phyloP scores from a whole-genome alignment of 2,113 vertebrate species.

The Heteronetta atricapilla region DNA sequence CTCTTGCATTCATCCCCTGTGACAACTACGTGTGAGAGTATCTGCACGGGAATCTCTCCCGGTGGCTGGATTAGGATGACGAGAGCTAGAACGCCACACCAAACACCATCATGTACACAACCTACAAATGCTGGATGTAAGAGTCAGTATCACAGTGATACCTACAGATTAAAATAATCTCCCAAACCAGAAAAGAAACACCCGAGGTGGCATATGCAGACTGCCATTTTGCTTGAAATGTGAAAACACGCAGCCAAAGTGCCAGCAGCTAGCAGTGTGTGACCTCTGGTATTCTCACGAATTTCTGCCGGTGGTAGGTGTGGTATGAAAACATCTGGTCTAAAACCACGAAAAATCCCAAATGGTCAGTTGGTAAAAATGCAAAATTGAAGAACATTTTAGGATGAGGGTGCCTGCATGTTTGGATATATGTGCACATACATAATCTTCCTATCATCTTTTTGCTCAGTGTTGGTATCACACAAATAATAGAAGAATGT shows the following conservation, averaged over 20 bases:
- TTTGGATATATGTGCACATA: not conserved
- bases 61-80: accelerated
- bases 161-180: not conserved
- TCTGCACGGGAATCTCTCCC: not conserved
- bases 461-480: not conserved
- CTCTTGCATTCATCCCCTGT: not conserved
- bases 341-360: not conserved
- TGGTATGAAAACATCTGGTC: not conserved
- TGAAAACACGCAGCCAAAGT: not conserved
- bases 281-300: not conserved
- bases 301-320: not conserved
- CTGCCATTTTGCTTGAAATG: not conserved
- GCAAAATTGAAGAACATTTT: not conserved
- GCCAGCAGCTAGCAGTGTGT: not conserved
- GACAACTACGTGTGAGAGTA: not conserved
- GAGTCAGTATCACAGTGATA: not conserved
- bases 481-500: not conserved
- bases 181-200: not conserved
- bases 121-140: not conserved
- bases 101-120: not conserved
- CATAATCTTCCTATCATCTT: not conserved
- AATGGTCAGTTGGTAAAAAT: not conserved
- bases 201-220: accelerated
- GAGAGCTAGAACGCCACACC: not conserved
- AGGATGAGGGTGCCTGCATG: not conserved